Evolutionary conservation across 2,113 vertebrate species (phyloP).

Genomic region (Pomatostomus ruficeps): DNA sequence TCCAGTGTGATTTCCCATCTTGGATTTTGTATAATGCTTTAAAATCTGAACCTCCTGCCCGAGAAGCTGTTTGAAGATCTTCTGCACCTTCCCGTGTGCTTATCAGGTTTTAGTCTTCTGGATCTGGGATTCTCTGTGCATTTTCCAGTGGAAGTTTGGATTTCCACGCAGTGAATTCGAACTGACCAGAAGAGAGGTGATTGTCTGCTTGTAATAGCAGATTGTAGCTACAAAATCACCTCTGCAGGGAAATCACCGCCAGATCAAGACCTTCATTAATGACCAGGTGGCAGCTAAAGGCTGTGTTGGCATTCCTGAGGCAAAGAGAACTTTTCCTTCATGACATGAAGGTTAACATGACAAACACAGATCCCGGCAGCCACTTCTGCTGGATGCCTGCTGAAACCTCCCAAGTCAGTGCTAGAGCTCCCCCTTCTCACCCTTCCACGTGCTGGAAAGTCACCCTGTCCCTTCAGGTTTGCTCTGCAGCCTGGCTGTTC

Average conservation of each 20-base stretch:
- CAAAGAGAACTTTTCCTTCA: background rate
- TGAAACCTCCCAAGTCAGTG: background rate
- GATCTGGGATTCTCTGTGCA: background rate
- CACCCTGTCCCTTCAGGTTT: background rate
- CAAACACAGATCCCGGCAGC: background rate
- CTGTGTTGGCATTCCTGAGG: background rate
- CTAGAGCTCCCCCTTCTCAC: background rate
- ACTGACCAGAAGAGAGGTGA: background rate
- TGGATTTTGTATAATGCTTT: background rate
- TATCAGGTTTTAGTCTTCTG: background rate
- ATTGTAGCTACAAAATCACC: background rate
- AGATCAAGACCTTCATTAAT: background rate
- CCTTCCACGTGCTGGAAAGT: background rate
- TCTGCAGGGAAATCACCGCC: background rate
- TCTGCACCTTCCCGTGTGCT: background rate
- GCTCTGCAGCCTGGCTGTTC: background rate
- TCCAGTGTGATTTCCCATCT: background rate
- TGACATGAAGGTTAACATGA: background rate
- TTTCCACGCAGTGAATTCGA: background rate
- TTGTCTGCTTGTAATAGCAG: background rate
- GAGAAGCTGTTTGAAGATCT: background rate
- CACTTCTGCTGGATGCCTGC: background rate
- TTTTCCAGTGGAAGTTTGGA: background rate
- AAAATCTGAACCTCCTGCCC: background rate
- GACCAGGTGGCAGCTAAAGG: background rate